phyloP scores from a whole-genome alignment of 2,113 vertebrate genomes.

The Equus przewalskii region DNA sequence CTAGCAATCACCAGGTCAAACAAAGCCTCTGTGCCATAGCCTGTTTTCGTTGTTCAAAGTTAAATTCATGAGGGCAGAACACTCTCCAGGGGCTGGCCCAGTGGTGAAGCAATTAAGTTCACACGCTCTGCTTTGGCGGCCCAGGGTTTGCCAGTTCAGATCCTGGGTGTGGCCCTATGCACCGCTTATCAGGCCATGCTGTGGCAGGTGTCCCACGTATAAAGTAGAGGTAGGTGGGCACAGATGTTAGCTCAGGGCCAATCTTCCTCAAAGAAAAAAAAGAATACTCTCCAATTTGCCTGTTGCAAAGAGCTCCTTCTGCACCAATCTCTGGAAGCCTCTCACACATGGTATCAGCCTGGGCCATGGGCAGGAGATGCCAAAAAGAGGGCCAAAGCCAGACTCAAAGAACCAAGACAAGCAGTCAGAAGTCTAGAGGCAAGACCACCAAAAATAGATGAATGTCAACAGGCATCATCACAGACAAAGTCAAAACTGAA shows the following conservation, averaged over 20 bases:
- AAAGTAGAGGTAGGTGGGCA: no score
- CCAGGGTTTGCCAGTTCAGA: no score
- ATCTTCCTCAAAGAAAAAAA: no score
- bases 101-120: no score
- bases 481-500: not conserved
- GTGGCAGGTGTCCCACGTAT: no score
- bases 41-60: slow-evolving; percentile 7
- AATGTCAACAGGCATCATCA: not conserved
- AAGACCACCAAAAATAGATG: not conserved
- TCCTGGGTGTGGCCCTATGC: no score
- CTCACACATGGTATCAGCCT: not conserved
- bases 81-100: not conserved
- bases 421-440: not conserved
- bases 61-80: not conserved
- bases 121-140: no score
- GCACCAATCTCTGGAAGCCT: not conserved
- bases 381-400: not conserved
- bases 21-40: not conserved
- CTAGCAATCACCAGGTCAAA: not conserved
- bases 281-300: not conserved
- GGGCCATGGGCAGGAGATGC: not conserved
- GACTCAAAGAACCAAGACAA: not conserved
- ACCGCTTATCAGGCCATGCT: no score
- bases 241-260: no score
- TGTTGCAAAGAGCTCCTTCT: not conserved